Conservation (phyloP, 2,797 vertebrate genomes). For the Helarctos malayanus region DNA sequence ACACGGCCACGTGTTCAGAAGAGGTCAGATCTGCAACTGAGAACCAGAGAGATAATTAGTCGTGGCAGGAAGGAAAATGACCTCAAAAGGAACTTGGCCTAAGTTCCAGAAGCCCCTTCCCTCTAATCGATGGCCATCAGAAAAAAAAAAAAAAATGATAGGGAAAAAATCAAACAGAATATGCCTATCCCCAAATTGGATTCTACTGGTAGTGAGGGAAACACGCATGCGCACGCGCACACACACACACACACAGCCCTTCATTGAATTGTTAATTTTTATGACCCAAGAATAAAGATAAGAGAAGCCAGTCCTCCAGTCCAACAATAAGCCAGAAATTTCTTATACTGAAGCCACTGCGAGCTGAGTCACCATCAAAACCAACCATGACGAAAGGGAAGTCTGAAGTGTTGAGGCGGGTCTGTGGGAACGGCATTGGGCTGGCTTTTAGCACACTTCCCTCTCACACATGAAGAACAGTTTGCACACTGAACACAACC, state of each 20-base stretch:
- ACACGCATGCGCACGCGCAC: no score
- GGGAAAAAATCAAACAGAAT: neutral
- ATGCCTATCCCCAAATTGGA: neutral
- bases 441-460: constrained; percentile 38
- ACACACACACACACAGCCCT: neutral
- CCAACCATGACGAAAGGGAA: constrained; percentile 65
- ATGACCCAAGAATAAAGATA: constrained; percentile 39
- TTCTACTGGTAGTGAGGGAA: neutral
- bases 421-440: constrained; percentile 38
- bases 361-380: constrained; percentile 68
- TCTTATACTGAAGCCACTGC: constrained; percentile 65
- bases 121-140: neutral
- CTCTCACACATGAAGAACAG: constrained; percentile 8
- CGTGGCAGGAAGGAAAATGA: neutral
- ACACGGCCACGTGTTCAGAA: constrained; percentile 85
- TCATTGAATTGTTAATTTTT: neutral
- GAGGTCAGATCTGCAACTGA: constrained; percentile 89
- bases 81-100: neutral
- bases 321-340: constrained; percentile 15
- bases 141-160: neutral
- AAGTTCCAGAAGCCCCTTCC: neutral
- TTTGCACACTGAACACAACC: constrained; percentile 44
- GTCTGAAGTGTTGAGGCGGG: neutral
- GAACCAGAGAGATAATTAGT: constrained; percentile 75
- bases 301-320: neutral